phyloP scores from a whole-genome alignment of 2,113 vertebrate genomes.

The Scomber colias region DNA sequence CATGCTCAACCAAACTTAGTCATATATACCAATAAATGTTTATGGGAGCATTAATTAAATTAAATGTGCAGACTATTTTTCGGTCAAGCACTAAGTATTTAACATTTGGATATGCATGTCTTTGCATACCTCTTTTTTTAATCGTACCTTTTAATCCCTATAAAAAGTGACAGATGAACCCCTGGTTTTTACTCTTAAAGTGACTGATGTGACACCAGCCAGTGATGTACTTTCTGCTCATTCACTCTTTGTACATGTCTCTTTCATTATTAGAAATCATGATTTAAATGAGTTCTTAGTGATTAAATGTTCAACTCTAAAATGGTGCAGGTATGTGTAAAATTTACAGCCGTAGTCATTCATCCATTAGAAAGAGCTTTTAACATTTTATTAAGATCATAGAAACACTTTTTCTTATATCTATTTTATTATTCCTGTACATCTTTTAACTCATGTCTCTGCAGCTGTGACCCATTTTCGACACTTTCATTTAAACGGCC shows the following conservation, averaged over 20 bases:
- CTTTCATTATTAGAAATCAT: not conserved
- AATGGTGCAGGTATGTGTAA: not conserved
- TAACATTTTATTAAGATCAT: slow-evolving; percentile 20
- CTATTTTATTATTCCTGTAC: not conserved
- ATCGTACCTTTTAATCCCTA: not conserved
- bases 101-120: no score
- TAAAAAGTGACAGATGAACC: not conserved
- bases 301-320: not conserved
- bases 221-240: not conserved
- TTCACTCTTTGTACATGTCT: not conserved
- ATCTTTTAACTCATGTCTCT: not conserved
- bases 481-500: slow-evolving; percentile 38
- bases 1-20: no score
- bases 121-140: no score
- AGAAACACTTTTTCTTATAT: slow-evolving; percentile 3
- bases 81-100: no score
- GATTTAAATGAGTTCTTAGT: not conserved
- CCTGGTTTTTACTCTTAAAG: not conserved
- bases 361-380: not conserved
- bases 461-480: slow-evolving; percentile 39
- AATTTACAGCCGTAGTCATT: not conserved
- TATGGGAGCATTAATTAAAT: no score
- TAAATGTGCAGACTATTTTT: no score
- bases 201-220: not conserved
- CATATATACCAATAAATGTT: no score